Evolutionary conservation across 1,140 invertebrate genomes (phyloP), one percentile per base, ranked within the genome.

Genomic region (Pseudomyrmex gracilis): DNA sequence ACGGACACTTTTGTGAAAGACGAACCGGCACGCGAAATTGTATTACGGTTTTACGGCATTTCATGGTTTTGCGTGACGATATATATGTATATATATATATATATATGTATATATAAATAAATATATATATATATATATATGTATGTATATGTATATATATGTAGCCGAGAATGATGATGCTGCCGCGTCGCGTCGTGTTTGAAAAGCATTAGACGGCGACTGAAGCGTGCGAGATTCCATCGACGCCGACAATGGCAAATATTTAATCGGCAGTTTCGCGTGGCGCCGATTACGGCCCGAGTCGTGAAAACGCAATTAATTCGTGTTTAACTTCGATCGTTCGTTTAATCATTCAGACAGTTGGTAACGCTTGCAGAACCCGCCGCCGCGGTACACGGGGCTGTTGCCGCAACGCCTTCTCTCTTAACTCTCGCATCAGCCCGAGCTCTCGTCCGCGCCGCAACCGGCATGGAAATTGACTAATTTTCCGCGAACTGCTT

Each of bases 271-370:
- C 43, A 85, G 66, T 85, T 77, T 49, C 71, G 61, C 61, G 77
- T 20, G 49, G 49, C 10, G 70, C 34, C 53, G 66, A 74, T 57
- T 55, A 74, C 47, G 58, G 20, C 20, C 51, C 24, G 53, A 63
- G 24, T 66, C 73, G 61, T 77, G 84, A 88, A 88, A 88, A 83
- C 64, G 78, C 78, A 74, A 89, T 89, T 89, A 89, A 89, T 86
- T 82, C 77, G 53, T 88, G 87, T 88, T 89, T 89, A 89, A 89
- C 86, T 89, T 85, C 78, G 67, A 88, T 68, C 73, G 61, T 67
- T 34, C 49, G 63, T 67, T 77, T 58, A 70, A 78, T 78, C 76
- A 17, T 49, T 80, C 55, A 77, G 47, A 77, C 61, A 20, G 61
- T 66, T 12, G 13, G 13, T 17, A 34, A 34, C 34, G 34, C 24